phyloP scores from a whole-genome alignment of 2,797 vertebrate genomes.

The Protonibea diacanthus region DNA sequence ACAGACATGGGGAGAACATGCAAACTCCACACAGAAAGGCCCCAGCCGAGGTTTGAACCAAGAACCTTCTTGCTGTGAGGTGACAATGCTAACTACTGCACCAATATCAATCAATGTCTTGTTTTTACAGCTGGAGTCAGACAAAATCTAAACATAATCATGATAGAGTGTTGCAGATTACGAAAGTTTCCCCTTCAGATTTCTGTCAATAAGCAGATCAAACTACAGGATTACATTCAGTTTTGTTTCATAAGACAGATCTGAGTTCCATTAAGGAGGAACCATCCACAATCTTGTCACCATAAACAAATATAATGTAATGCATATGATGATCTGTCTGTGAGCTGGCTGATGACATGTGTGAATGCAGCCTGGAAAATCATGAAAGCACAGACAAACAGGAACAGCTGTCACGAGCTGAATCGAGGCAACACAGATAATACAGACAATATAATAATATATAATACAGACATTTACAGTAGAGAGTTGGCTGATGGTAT shows the following conservation, averaged over 20 bases:
- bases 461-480: background rate
- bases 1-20: too few species aligned
- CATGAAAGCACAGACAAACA: background rate
- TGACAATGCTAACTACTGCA: too few species aligned
- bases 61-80: too few species aligned
- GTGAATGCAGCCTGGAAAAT: background rate
- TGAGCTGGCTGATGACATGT: background rate
- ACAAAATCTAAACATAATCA: background rate
- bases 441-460: background rate
- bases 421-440: background rate
- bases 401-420: conserved; percentile 5
- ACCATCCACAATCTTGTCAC: background rate
- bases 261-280: background rate
- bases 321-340: background rate
- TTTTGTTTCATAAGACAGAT: too few species aligned
- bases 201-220: background rate
- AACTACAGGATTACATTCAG: background rate
- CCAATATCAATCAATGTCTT: background rate
- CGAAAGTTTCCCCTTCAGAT: background rate
- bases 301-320: background rate
- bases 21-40: too few species aligned
- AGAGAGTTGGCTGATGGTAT: background rate
- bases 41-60: too few species aligned
- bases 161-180: background rate
- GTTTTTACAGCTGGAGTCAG: conserved; percentile 8